phyloP scores from a whole-genome alignment of 2,888 invertebrate genomes.

The Macrophya annulata region DNA sequence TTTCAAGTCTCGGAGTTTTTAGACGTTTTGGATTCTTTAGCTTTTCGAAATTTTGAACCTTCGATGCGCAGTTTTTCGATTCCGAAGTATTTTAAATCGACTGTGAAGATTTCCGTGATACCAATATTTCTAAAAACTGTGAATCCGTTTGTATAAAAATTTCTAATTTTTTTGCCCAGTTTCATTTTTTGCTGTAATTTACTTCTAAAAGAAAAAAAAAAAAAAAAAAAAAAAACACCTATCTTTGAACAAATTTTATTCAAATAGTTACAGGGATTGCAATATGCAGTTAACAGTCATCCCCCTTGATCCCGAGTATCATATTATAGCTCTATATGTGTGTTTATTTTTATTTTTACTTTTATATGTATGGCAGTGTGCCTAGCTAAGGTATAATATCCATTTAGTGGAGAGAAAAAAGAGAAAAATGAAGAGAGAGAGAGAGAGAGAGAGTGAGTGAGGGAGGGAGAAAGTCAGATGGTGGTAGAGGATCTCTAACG shows the following conservation, averaged over 20 bases:
- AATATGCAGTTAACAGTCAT: constrained; percentile 66
- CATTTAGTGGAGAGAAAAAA: constrained; percentile 59
- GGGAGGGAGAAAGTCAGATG: neutral
- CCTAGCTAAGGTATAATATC: constrained; percentile 63
- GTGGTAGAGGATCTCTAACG: neutral
- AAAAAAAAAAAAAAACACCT: neutral
- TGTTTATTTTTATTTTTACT: neutral
- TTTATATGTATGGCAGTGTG: neutral
- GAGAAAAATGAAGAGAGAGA: neutral
- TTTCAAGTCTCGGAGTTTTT: too few relatives aligned
- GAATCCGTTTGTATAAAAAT: neutral
- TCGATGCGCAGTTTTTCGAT: too few relatives aligned
- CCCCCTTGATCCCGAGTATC: constrained; percentile 55
- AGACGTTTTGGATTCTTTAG: too few relatives aligned
- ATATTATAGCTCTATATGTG: neutral
- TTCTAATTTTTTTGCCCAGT: neutral
- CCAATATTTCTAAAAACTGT: too few relatives aligned
- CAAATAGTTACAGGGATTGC: constrained; percentile 50
- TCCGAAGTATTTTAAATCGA: too few relatives aligned
- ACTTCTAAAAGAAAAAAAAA: neutral
- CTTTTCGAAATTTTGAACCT: too few relatives aligned
- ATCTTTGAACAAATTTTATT: neutral
- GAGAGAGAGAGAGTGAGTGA: neutral
- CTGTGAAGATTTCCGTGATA: too few relatives aligned
- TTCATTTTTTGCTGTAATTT: neutral